Conservation (phyloP, 2,113 vertebrate genomes). For the Dicerorhinus sumatrensis region DNA sequence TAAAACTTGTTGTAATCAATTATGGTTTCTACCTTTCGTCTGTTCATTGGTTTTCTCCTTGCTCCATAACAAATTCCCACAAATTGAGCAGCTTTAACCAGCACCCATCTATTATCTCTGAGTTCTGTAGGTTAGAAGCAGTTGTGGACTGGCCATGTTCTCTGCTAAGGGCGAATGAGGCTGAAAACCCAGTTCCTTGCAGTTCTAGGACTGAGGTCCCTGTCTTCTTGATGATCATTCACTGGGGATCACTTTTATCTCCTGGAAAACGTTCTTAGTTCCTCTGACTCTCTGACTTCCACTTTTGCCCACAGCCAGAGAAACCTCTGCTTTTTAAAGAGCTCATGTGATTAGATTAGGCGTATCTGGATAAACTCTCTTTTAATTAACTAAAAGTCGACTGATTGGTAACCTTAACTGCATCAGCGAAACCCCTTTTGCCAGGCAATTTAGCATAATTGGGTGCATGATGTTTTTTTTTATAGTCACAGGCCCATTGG, state of each 20-base stretch:
- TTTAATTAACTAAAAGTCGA: background rate
- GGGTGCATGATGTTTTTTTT: background rate
- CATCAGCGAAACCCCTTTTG: background rate
- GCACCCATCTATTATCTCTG: no score
- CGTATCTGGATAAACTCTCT: background rate
- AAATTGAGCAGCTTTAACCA: background rate
- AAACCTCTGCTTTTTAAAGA: background rate
- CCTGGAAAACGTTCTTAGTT: background rate
- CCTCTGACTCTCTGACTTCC: background rate
- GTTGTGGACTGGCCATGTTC: background rate
- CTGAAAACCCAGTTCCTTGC: background rate
- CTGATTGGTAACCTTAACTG: background rate
- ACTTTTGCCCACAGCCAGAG: background rate
- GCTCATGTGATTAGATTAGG: background rate
- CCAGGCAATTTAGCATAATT: background rate
- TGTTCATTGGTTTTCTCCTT: background rate
- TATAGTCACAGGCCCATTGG: background rate
- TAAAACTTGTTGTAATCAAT: background rate
- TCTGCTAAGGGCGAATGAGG: background rate
- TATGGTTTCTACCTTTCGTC: background rate
- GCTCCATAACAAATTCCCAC: background rate
- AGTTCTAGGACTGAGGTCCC: fast-evolving
- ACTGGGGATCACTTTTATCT: background rate
- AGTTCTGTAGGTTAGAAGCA: background rate
- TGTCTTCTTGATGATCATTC: background rate